Conservation (phyloP, 2,888 invertebrate species). For the Chrysolina haemoptera region DNA sequence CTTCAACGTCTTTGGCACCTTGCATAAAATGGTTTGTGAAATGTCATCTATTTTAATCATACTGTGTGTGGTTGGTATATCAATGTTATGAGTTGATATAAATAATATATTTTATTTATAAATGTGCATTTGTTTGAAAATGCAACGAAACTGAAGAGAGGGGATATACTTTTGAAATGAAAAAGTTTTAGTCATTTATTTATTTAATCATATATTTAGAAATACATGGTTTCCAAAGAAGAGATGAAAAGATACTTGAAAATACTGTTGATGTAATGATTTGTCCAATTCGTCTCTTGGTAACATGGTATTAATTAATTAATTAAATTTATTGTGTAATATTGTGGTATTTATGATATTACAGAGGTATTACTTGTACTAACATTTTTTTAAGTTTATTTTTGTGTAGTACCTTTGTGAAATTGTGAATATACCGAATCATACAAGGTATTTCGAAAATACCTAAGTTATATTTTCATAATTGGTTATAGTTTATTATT, state of each 20-base stretch:
- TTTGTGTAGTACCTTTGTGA: not conserved
- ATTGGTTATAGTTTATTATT: not conserved
- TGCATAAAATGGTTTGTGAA: constrained; percentile 55
- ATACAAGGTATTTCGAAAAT: not conserved
- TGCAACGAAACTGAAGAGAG: constrained; percentile 60
- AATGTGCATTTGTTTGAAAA: constrained; percentile 71
- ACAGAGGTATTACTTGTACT: not conserved
- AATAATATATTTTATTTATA: constrained; percentile 54
- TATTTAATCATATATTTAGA: constrained; percentile 40
- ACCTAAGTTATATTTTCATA: not conserved
- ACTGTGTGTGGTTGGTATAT: constrained; percentile 72
- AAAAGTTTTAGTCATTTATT: constrained; percentile 48
- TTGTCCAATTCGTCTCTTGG: not conserved
- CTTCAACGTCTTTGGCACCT: constrained; percentile 15
- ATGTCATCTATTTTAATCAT: constrained; percentile 67
- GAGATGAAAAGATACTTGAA: not conserved
- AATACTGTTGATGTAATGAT: too few relatives aligned
- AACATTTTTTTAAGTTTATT: not conserved
- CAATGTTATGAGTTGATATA: constrained; percentile 71
- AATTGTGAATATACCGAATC: not conserved
- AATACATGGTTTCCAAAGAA: not conserved
- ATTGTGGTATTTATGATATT: constrained; percentile 3
- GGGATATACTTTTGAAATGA: constrained; percentile 35
- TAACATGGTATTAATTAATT: not conserved
- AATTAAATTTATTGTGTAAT: constrained; percentile 9